phyloP scores from a whole-genome alignment of 2,113 vertebrate species.

The Saccopteryx bilineata region DNA sequence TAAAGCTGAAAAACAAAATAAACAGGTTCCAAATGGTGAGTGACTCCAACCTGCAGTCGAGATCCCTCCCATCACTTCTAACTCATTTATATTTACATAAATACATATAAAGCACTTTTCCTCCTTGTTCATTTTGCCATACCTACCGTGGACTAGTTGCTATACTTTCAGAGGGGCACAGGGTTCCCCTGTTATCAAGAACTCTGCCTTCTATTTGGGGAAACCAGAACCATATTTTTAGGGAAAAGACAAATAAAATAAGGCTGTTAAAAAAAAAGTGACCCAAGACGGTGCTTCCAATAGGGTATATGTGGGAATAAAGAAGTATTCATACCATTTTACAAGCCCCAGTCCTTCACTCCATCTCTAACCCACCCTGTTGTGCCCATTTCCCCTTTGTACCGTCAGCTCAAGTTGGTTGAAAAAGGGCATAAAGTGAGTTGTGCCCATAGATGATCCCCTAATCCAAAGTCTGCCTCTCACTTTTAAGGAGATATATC shows the following conservation, averaged over 20 bases:
- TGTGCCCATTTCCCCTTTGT: background rate
- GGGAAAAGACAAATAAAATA: background rate
- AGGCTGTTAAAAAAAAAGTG: background rate
- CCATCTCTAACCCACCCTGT: background rate
- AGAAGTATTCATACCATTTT: constrained; percentile 17
- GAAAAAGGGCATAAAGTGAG: background rate
- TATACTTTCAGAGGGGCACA: background rate
- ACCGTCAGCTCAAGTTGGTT: background rate
- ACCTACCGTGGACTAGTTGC: background rate
- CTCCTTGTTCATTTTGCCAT: background rate
- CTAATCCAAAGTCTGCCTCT: constrained; percentile 9
- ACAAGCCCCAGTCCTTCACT: background rate
- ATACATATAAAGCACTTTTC: background rate
- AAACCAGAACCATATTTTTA: constrained; percentile 1
- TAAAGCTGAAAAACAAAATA: background rate
- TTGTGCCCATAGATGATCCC: background rate
- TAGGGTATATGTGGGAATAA: background rate
- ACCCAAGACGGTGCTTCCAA: background rate
- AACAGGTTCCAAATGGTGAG: background rate
- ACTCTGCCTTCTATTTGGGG: background rate
- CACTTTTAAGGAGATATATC: constrained; percentile 15
- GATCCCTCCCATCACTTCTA: background rate
- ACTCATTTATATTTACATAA: background rate
- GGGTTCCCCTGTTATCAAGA: background rate
- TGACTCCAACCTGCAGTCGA: background rate